Conservation (phyloP, 2,797 vertebrate species). For the Pangasius larnaudii region DNA sequence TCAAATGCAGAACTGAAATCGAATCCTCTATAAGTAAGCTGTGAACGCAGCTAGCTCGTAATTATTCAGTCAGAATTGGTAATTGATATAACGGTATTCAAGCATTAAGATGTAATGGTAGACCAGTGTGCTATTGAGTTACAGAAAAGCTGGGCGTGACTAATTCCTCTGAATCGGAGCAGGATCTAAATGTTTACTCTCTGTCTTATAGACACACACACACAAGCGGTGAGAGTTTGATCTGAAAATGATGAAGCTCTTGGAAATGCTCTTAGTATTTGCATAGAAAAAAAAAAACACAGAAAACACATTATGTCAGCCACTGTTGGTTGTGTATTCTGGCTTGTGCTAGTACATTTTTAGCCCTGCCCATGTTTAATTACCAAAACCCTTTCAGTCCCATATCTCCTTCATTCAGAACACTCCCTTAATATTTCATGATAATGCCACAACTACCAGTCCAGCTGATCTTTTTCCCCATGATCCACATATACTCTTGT, state of each 20-base stretch:
- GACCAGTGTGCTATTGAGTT: constrained; percentile 49
- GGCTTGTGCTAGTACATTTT: not conserved
- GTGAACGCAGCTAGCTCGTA: constrained; percentile 56
- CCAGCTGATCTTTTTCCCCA: not conserved
- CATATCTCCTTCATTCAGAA: constrained; percentile 26
- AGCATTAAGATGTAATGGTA: constrained; percentile 26
- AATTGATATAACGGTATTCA: constrained; percentile 51
- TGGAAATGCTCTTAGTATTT: not conserved
- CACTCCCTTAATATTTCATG: constrained; percentile 27
- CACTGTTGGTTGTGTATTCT: constrained; percentile 15
- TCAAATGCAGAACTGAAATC: constrained; percentile 53
- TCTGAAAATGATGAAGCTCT: not conserved
- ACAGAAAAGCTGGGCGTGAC: constrained; percentile 42
- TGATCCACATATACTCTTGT: not conserved
- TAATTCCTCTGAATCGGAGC: constrained; percentile 30
- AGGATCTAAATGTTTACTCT: constrained; percentile 6
- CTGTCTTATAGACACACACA: not conserved
- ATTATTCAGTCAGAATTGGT: constrained; percentile 55
- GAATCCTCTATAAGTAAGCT: constrained; percentile 53
- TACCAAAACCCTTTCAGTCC: constrained; percentile 11
- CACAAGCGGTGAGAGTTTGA: not conserved
- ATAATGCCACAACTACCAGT: not conserved
- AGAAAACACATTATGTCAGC: constrained; percentile 6
- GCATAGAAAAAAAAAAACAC: not conserved
- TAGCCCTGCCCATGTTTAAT: constrained; percentile 46